Percentiles rank a stretch among this genome's conserved stretches.
phyloP scores from a whole-genome alignment of 2,113 vertebrate genomes.

The Athene cunicularia region DNA sequence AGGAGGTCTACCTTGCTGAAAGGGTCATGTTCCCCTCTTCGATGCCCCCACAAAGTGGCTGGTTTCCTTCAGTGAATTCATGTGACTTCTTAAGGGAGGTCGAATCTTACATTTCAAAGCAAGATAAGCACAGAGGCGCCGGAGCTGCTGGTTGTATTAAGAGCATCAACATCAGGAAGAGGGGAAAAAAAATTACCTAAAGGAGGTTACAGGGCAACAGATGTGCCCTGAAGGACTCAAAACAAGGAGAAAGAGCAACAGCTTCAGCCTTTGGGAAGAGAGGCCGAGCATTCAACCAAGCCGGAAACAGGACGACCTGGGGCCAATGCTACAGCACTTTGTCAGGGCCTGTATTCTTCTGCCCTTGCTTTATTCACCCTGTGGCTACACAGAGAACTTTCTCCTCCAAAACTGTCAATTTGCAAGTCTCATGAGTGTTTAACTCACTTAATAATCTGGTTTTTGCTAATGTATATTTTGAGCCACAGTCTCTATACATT shows the following conservation, averaged over 20 bases:
- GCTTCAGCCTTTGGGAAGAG: neutral
- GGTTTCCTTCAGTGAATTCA: neutral
- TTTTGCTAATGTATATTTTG: neutral
- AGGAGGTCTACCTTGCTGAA: neutral
- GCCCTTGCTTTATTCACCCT: slow-evolving; percentile 15
- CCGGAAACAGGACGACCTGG: neutral
- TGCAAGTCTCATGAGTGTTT: slow-evolving; percentile 41
- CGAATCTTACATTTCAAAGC: neutral
- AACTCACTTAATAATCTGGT: neutral
- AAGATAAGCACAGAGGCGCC: neutral
- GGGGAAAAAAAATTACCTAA: neutral
- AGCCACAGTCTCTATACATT: neutral
- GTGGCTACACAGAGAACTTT: neutral
- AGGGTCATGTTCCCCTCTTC: neutral
- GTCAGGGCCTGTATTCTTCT: slow-evolving; percentile 23
- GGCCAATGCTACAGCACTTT: neutral
- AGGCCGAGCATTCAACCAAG: neutral
- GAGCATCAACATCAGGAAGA: neutral
- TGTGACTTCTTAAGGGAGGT: neutral
- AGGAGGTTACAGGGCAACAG: neutral
- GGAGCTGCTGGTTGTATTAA: neutral
- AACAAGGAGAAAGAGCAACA: neutral
- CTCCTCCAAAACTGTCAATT: slow-evolving; percentile 37
- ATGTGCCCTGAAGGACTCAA: neutral
- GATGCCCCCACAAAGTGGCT: accelerated